Conservation (phyloP, 2,888 invertebrate species). For the Ormyrus labotus region DNA sequence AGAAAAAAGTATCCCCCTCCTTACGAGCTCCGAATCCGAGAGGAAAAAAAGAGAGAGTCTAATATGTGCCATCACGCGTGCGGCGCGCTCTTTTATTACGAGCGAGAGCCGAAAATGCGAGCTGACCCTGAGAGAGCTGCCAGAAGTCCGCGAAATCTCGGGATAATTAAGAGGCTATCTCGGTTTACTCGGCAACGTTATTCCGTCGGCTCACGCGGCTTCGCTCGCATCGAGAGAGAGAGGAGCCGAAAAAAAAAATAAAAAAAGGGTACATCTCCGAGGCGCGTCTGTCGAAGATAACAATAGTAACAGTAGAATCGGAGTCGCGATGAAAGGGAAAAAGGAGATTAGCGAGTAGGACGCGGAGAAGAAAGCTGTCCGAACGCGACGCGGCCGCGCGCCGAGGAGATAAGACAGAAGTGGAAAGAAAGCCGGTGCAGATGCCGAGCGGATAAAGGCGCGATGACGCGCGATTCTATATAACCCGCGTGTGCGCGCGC, state of each 20-base stretch:
- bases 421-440: constrained; percentile 17
- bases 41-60: constrained; percentile 8
- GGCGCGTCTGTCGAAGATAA: background rate
- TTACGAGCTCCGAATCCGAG: constrained; percentile 18
- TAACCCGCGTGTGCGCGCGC: background rate
- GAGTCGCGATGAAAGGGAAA: constrained; percentile 25
- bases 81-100: constrained; percentile 39
- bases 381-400: constrained; percentile 5
- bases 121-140: constrained; percentile 40
- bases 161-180: constrained; percentile 50
- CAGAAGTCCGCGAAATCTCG: constrained; percentile 31
- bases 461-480: constrained; percentile 12
- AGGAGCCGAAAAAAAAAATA: background rate
- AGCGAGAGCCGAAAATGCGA: constrained; percentile 20
- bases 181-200: background rate
- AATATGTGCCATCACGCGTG: constrained; percentile 25
- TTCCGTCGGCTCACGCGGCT: background rate
- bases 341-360: background rate
- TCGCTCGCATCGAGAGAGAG: constrained; percentile 1
- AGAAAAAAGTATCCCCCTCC: background rate
- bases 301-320: constrained; percentile 5
- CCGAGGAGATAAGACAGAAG: constrained; percentile 9
- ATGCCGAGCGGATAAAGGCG: constrained; percentile 17
- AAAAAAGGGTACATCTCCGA: background rate
- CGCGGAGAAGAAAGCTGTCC: background rate